Evolutionary conservation across 2,888 invertebrate genomes (phyloP).

Genomic region (Sminthurides aquaticus): DNA sequence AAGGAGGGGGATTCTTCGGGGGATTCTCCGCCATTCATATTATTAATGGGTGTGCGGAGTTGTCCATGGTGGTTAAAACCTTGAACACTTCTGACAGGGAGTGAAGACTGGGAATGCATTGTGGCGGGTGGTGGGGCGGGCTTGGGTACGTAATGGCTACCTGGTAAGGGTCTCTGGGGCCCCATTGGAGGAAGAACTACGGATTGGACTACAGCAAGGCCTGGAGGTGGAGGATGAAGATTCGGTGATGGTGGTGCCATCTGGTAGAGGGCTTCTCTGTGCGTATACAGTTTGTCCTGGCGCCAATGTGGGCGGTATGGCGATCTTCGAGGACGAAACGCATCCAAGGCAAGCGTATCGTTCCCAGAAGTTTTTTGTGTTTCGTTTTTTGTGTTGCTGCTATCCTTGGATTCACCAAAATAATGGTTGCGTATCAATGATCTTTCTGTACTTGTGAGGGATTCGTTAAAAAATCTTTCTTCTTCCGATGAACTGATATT

Average conservation of each 20-base stretch:
- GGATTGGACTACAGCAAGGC: neutral
- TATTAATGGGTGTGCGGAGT: neutral
- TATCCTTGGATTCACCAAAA: conserved; percentile 15
- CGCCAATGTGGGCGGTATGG: conserved; percentile 20
- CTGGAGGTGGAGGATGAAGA: conserved; percentile 16
- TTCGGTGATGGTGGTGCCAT: conserved; percentile 3
- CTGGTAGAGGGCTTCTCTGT: conserved; percentile 13
- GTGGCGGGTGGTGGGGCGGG: neutral
- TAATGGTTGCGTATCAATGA: conserved; percentile 25
- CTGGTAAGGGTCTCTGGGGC: neutral
- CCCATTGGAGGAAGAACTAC: neutral
- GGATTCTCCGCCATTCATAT: conserved; percentile 8
- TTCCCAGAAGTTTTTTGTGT: conserved; percentile 8
- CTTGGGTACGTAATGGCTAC: neutral
- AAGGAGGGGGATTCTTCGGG: conserved; percentile 18
- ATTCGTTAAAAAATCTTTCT: neutral
- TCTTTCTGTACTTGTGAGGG: conserved; percentile 13
- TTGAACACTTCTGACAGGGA: neutral
- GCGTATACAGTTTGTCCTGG: conserved; percentile 13
- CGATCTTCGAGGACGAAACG: conserved; percentile 12
- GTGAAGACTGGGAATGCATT: neutral
- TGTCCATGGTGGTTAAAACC: neutral
- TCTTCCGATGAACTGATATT: conserved; percentile 2
- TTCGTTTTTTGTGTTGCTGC: conserved; percentile 3
- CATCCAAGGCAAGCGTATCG: conserved; percentile 16